Percentiles rank a stretch among this genome's conserved stretches.
phyloP scores from a whole-genome alignment of 2,888 invertebrate genomes.

The Tetanocera ferruginea region DNA sequence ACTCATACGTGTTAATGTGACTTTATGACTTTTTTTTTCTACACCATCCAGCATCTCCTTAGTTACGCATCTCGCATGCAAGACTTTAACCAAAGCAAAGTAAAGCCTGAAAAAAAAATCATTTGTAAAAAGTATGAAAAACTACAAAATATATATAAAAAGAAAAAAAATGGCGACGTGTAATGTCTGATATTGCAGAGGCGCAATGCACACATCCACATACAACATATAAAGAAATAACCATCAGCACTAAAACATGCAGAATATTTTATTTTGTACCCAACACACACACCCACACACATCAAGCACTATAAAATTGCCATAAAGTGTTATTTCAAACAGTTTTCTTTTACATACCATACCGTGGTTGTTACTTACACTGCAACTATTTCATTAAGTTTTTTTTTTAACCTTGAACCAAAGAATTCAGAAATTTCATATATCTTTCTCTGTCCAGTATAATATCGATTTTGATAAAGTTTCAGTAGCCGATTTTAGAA shows the following conservation, averaged over 20 bases:
- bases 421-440: no score
- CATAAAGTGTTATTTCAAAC: slow-evolving; percentile 37
- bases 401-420: no score
- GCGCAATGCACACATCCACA: not conserved
- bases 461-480: no score
- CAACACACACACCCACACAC: not conserved
- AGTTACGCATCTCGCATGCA: slow-evolving; percentile 40
- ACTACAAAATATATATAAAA: not conserved
- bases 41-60: slow-evolving; percentile 11
- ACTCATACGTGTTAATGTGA: slow-evolving; percentile 70
- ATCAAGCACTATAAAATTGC: slow-evolving; percentile 11
- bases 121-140: not conserved
- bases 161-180: slow-evolving; percentile 19
- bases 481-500: no score
- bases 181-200: not conserved
- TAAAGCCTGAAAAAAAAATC: not conserved
- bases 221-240: not conserved
- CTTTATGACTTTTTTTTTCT: slow-evolving; percentile 64
- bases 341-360: slow-evolving; percentile 10
- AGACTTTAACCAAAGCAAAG: slow-evolving; percentile 34
- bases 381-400: no score
- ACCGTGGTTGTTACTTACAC: no score
- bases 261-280: not conserved
- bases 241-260: not conserved
- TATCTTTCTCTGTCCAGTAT: no score